Evolutionary conservation across 2,113 vertebrate genomes (phyloP).

Genomic region (Percopsis transmontana): DNA sequence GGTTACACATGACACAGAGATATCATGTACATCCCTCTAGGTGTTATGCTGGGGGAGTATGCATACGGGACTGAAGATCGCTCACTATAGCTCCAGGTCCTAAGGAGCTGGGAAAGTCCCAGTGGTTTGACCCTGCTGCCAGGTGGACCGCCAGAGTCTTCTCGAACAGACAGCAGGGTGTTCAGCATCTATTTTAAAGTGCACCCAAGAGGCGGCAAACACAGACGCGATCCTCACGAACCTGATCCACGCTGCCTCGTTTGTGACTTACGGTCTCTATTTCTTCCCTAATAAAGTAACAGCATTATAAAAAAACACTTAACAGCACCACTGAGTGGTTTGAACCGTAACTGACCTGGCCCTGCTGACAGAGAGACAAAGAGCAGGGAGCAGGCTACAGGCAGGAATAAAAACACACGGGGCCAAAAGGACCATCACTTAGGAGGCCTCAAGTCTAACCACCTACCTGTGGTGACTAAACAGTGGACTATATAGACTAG

Average conservation of each 20-base stretch:
- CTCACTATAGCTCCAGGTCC: slow-evolving; percentile 30
- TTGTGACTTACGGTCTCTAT: slow-evolving; percentile 7
- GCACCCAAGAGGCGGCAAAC: not conserved
- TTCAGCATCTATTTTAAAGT: not conserved
- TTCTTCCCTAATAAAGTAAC: slow-evolving; percentile 39
- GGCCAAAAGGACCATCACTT: not conserved
- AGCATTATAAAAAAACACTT: slow-evolving; percentile 50
- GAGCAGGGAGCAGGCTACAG: slow-evolving; percentile 10
- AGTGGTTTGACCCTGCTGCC: slow-evolving; percentile 43
- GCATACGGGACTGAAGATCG: slow-evolving; percentile 17
- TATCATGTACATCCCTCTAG: slow-evolving; percentile 23
- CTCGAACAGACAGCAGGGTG: slow-evolving; percentile 28
- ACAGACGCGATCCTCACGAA: slow-evolving; percentile 19
- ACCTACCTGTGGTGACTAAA: slow-evolving; percentile 2
- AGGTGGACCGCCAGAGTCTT: slow-evolving; percentile 31
- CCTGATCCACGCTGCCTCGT: slow-evolving; percentile 18
- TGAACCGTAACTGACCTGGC: slow-evolving; percentile 18
- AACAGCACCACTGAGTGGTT: slow-evolving; percentile 23
- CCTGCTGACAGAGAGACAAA: slow-evolving; percentile 39
- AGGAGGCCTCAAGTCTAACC: not conserved
- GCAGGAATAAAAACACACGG: slow-evolving; percentile 16
- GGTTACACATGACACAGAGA: slow-evolving; percentile 38
- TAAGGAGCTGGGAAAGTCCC: slow-evolving; percentile 45
- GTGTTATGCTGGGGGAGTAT: slow-evolving; percentile 29
- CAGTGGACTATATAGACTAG: no score